Conservation (phyloP, 2,113 vertebrate species). For the Craseonycteris thonglongyai region DNA sequence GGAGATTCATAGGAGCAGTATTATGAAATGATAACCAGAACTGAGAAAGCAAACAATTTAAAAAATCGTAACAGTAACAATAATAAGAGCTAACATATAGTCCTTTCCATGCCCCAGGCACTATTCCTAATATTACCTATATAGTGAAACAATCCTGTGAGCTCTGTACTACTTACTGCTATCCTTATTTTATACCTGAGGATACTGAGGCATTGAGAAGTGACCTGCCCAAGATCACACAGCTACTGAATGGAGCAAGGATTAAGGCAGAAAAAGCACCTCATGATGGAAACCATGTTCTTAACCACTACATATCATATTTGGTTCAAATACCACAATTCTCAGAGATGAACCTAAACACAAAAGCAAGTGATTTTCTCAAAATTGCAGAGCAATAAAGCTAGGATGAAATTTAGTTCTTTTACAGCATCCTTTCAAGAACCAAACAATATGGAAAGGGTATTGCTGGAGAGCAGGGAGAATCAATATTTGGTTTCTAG, state of each 20-base stretch:
- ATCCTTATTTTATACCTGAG: not conserved
- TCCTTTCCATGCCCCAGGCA: not conserved
- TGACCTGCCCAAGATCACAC: not conserved
- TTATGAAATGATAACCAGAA: not conserved
- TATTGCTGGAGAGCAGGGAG: not conserved
- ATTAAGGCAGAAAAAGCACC: not conserved
- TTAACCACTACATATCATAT: not conserved
- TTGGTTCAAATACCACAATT: not conserved
- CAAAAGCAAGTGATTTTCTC: not conserved
- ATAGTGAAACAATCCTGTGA: not conserved
- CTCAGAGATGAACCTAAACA: not conserved
- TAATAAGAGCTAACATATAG: not conserved
- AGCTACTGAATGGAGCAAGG: not conserved
- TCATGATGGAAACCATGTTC: not conserved
- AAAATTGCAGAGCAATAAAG: constrained; percentile 25
- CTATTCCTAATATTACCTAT: not conserved
- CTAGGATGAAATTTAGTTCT: not conserved
- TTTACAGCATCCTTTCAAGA: not conserved
- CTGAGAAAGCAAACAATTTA: not conserved
- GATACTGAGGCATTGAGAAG: not conserved
- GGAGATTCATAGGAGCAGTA: not conserved
- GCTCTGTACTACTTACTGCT: not conserved
- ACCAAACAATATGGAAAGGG: not conserved
- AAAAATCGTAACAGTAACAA: not conserved
- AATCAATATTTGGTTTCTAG: not conserved